phyloP scores from a whole-genome alignment of 2,113 vertebrate genomes.

The Pterocles gutturalis region DNA sequence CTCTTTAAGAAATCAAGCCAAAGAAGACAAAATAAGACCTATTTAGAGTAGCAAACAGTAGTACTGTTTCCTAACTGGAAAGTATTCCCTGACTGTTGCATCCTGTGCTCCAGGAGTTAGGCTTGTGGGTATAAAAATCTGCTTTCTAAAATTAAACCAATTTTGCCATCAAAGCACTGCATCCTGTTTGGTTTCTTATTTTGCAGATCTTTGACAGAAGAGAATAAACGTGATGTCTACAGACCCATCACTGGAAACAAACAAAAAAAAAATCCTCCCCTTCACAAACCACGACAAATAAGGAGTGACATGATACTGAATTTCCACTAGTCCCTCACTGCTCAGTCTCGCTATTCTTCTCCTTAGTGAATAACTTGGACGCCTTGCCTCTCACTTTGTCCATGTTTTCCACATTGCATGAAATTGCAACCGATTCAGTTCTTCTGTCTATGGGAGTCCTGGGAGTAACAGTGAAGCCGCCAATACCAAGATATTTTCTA shows the following conservation, averaged over 20 bases:
- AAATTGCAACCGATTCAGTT: not conserved
- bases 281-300: not conserved
- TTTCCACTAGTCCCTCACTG: not conserved
- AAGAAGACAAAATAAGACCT: not conserved
- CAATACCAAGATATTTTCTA: not conserved
- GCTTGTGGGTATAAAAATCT: not conserved
- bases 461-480: not conserved
- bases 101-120: not conserved
- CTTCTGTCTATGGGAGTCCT: not conserved
- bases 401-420: not conserved
- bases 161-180: not conserved
- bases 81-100: not conserved
- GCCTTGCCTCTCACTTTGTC: not conserved
- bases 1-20: not conserved
- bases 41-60: not conserved
- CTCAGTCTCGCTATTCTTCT: not conserved
- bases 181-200: not conserved
- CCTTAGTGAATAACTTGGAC: fast-evolving
- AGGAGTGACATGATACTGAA: not conserved
- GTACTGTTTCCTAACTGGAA: not conserved
- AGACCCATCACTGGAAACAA: not conserved
- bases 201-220: not conserved
- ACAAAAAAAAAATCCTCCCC: not conserved
- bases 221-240: not conserved
- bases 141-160: conserved; percentile 8